Conservation (phyloP, 2,113 vertebrate species). For the Engystomops pustulosus region DNA sequence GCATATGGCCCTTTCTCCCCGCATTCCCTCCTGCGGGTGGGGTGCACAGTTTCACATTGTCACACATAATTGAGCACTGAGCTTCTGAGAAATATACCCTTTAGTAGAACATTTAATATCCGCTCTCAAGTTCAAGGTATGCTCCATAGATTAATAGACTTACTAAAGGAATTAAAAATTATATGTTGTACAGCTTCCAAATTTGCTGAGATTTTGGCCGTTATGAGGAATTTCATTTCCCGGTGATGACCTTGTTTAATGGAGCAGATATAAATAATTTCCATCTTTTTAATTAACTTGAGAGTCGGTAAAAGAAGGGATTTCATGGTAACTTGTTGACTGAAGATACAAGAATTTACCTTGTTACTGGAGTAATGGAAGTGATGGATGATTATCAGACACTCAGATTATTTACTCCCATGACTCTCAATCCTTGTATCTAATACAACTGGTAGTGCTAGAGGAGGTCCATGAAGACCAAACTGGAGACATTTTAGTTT, state of each 20-base stretch:
- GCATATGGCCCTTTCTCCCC: background rate
- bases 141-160: constrained; percentile 44
- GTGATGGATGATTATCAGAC: background rate
- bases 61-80: background rate
- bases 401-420: background rate
- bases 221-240: constrained; percentile 29
- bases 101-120: constrained; percentile 22
- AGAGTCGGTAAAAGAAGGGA: constrained; percentile 39
- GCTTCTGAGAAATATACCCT: constrained; percentile 21
- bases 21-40: background rate
- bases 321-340: constrained; percentile 25
- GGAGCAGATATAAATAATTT: constrained; percentile 47
- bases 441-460: no score
- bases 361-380: background rate
- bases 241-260: constrained; percentile 40
- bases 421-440: background rate
- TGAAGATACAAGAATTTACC: constrained; percentile 27
- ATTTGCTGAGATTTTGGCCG: constrained; percentile 42
- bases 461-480: no score
- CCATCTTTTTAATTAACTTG: constrained; percentile 49
- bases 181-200: constrained; percentile 20
- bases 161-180: constrained; percentile 47
- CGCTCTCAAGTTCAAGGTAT: constrained; percentile 25
- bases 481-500: no score
- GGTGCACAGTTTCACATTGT: background rate